Conservation (phyloP, 2,113 vertebrate species). For the Himantopus leucocephalus region DNA sequence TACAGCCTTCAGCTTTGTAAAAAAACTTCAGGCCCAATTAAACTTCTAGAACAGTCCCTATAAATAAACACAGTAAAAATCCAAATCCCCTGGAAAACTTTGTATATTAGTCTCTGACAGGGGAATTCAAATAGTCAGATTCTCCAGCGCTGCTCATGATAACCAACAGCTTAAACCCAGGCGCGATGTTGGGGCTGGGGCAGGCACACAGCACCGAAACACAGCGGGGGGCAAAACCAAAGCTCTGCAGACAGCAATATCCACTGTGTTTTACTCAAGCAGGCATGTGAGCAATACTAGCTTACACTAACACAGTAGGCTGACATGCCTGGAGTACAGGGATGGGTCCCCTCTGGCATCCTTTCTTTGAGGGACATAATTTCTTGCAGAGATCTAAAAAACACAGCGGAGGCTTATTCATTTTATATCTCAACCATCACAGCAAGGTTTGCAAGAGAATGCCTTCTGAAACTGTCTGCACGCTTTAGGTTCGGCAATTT, state of each 20-base stretch:
- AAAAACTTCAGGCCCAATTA: not conserved
- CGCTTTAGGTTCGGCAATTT: not conserved
- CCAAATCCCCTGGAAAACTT: not conserved
- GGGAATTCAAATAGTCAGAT: not conserved
- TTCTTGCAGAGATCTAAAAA: not conserved
- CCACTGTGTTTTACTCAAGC: not conserved
- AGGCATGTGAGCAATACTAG: not conserved
- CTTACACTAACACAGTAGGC: not conserved
- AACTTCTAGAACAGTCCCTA: not conserved
- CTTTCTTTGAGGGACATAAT: not conserved
- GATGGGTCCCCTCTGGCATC: fast-evolving
- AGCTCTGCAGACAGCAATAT: not conserved
- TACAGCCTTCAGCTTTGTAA: not conserved
- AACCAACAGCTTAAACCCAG: not conserved
- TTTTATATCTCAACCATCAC: not conserved
- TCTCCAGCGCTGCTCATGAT: not conserved
- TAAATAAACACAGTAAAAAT: not conserved
- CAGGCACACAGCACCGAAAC: not conserved
- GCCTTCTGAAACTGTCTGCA: not conserved
- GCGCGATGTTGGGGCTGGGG: not conserved
- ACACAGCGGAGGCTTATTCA: not conserved
- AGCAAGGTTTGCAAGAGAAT: not conserved
- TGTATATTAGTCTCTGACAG: not conserved
- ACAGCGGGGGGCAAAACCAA: not conserved
- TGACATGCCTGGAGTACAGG: not conserved